A percentile compares a stretch with the other conserved stretches of the same genome.
phyloP scores from a whole-genome alignment of 1,140 invertebrate genomes.

The Camponotus pennsylvanicus region DNA sequence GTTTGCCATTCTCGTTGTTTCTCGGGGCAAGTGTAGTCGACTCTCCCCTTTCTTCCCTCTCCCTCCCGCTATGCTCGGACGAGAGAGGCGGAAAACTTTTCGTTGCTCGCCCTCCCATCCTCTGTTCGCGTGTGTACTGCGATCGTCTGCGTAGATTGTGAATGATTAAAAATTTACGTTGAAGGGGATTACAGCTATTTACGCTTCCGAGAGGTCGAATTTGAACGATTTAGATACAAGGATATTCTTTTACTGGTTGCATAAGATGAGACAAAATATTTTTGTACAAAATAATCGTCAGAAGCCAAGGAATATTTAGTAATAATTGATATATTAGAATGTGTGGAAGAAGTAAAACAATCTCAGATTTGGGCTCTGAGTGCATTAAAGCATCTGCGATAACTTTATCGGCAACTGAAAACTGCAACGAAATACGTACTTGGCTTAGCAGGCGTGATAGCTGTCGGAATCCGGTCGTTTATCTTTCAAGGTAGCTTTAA shows the following conservation, averaged over 20 bases:
- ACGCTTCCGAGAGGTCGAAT: background rate
- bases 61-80: conserved; percentile 7
- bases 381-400: background rate
- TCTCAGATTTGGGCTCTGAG: background rate
- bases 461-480: conserved; percentile 5
- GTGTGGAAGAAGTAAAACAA: background rate
- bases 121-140: conserved; percentile 15
- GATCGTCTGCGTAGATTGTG: background rate
- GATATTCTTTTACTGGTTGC: background rate
- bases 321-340: background rate
- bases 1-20: conserved; percentile 84
- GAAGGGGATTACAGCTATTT: conserved; percentile 23
- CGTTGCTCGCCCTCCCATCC: conserved; percentile 12
- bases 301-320: background rate
- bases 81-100: conserved; percentile 57
- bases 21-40: conserved; percentile 50
- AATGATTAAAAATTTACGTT: conserved; percentile 56
- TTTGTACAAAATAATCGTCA: background rate
- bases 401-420: background rate
- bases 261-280: background rate
- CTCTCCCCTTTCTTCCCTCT: background rate
- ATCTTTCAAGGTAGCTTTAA: conserved; percentile 25
- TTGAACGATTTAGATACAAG: background rate
- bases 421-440: background rate
- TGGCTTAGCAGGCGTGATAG: background rate